Percentiles rank a stretch among this genome's conserved stretches.
phyloP scores from a whole-genome alignment of 2,888 invertebrate species.

The Didymodactylos carnosus region DNA sequence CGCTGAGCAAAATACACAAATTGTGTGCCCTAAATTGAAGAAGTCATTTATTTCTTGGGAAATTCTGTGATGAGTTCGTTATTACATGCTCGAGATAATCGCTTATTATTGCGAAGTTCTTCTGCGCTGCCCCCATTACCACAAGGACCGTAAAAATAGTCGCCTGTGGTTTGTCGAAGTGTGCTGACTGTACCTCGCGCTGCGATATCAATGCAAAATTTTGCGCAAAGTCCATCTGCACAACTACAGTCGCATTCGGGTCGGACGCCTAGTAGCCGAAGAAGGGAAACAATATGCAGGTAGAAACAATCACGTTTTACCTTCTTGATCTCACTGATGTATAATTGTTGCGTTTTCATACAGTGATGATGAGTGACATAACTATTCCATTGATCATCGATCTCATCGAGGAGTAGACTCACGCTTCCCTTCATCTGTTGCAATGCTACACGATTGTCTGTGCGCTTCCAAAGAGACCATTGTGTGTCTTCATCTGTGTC shows the following conservation, averaged over 20 bases:
- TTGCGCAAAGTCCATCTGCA: neutral
- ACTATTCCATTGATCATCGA: neutral
- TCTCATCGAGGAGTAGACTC: neutral
- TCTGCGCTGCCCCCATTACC: neutral
- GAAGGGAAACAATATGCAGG: neutral
- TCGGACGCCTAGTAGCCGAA: neutral
- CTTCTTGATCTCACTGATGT: neutral
- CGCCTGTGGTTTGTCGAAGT: neutral
- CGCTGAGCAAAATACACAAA: neutral
- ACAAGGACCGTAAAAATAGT: neutral
- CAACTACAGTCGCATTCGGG: neutral
- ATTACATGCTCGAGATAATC: neutral
- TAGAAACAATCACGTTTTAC: neutral
- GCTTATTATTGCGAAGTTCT: neutral
- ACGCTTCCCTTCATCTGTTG: neutral
- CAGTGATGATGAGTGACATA: neutral
- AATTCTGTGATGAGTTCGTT: neutral
- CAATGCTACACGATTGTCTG: neutral
- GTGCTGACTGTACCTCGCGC: neutral
- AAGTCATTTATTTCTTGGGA: neutral
- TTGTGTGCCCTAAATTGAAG: neutral
- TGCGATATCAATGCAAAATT: neutral
- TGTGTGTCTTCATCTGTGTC: neutral
- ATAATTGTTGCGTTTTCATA: neutral
- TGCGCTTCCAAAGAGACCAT: neutral